A percentile compares a stretch with the other conserved stretches of the same genome.
phyloP scores from a whole-genome alignment of 92 coral and sea anemone species.

The Bergia sp. region DNA sequence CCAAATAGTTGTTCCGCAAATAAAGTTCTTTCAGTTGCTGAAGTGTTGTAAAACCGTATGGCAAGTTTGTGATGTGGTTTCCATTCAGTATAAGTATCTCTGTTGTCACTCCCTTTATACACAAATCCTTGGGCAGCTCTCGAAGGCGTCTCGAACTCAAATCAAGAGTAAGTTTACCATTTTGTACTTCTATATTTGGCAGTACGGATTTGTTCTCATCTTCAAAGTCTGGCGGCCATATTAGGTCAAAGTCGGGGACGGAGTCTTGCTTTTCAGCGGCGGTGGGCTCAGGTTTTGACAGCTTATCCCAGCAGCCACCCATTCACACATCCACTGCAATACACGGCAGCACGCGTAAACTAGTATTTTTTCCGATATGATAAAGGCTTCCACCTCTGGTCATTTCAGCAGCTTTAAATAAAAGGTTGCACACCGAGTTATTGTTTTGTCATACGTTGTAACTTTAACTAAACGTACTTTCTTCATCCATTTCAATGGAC shows the following conservation, averaged over 20 bases:
- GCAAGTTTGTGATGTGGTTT: constrained; percentile 75
- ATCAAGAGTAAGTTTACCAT: constrained; percentile 74
- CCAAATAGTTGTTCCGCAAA: constrained; percentile 73
- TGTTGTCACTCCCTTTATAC: constrained; percentile 51
- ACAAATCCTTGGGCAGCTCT: constrained; percentile 65
- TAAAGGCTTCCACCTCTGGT: background rate
- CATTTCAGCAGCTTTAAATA: background rate
- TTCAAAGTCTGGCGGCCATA: constrained; percentile 73
- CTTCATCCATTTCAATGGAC: background rate
- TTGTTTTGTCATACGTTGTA: too few species aligned
- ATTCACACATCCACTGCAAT: background rate
- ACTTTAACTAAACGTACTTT: too few species aligned
- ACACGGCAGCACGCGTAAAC: background rate
- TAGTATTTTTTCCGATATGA: background rate
- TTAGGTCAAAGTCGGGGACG: constrained; percentile 50
- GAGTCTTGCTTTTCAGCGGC: constrained; percentile 1
- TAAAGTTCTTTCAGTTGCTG: constrained; percentile 75
- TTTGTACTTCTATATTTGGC: constrained; percentile 63
- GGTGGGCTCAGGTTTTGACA: constrained; percentile 5
- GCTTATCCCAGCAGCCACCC: constrained; percentile 37
- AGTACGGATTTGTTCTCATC: constrained; percentile 45
- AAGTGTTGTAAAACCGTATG: constrained; percentile 70
- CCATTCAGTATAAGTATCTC: constrained; percentile 68
- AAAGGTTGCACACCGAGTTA: too few species aligned
- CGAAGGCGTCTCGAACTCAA: constrained; percentile 62